These are phyloP conservation scores for Danio aesculapii DNA, from an alignment of 2,797 vertebrate genomes.

Conservation along the genomic window DNA sequence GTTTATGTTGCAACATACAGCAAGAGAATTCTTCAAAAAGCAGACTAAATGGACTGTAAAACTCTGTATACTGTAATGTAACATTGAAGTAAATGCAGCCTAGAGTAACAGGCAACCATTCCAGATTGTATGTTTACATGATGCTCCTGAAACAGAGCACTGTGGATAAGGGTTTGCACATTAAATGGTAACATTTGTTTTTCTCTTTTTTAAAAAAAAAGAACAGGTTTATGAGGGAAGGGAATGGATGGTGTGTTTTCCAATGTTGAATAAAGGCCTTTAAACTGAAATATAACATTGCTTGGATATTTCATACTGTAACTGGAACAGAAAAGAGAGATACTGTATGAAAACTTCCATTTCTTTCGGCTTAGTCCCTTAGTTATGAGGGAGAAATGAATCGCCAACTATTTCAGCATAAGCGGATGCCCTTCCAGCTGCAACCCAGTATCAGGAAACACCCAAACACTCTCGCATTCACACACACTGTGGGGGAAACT, in stretches of 20 bases:
- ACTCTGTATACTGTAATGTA: not conserved
- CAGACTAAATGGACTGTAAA: not conserved
- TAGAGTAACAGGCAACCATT: conserved; percentile 47
- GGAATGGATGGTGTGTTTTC: conserved; percentile 68
- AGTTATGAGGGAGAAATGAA: no score
- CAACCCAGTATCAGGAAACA: no score
- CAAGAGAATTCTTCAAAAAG: conserved; percentile 23
- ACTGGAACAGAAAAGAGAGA: not conserved
- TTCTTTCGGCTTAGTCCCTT: no score
- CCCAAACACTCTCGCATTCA: no score
- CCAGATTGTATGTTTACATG: conserved; percentile 69
- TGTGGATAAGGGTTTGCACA: conserved; percentile 77
- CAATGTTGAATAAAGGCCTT: conserved; percentile 79
- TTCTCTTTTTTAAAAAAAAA: conserved; percentile 68
- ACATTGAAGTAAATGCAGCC: conserved; percentile 26
- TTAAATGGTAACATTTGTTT: conserved; percentile 58
- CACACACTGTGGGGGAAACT: no score
- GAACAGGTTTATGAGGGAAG: conserved; percentile 60
- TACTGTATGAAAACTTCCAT: no score
- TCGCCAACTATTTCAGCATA: no score
- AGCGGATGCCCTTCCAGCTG: no score
- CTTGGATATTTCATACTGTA: not conserved
- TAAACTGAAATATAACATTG: conserved; percentile 60
- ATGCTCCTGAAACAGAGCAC: conserved; percentile 70
- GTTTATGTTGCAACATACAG: conserved; percentile 26